Evolutionary conservation across 2,888 invertebrate genomes (phyloP).

Genomic region (Limnephilus auricula): DNA sequence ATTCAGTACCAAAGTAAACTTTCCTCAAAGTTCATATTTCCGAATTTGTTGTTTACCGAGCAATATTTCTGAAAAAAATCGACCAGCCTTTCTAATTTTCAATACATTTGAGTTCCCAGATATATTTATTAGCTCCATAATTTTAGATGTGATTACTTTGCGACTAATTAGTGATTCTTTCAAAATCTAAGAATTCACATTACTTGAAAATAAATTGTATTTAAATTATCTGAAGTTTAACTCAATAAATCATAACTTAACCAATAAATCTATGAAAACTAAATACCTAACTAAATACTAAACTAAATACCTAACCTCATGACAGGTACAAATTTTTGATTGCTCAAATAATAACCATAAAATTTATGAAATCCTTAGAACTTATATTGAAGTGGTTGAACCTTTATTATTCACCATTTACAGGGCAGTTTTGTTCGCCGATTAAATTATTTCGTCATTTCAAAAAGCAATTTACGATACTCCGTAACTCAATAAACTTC

Average conservation of each 20-base stretch:
- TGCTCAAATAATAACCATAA: background rate
- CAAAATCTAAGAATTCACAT: no score
- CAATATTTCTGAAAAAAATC: background rate
- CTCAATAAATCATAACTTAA: background rate
- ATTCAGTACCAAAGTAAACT: background rate
- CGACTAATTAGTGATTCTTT: no score
- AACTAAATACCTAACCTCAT: background rate
- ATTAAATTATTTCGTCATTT: constrained; percentile 15
- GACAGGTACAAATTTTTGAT: background rate
- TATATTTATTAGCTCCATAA: no score
- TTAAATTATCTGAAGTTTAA: no score
- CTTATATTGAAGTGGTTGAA: constrained; percentile 4
- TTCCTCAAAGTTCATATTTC: background rate
- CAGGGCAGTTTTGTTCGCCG: background rate
- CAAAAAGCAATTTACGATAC: constrained; percentile 28
- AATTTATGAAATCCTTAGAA: constrained; percentile 13
- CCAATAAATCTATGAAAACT: background rate
- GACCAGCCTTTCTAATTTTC: background rate
- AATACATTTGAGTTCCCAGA: background rate
- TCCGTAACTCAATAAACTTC: constrained; percentile 2
- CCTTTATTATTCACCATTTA: background rate
- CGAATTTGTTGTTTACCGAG: background rate
- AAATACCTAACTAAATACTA: background rate
- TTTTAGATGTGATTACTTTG: no score
- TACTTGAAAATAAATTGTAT: no score